Evolutionary conservation across 2,888 invertebrate species (phyloP).

Genomic region (Ormyrus rosae): DNA sequence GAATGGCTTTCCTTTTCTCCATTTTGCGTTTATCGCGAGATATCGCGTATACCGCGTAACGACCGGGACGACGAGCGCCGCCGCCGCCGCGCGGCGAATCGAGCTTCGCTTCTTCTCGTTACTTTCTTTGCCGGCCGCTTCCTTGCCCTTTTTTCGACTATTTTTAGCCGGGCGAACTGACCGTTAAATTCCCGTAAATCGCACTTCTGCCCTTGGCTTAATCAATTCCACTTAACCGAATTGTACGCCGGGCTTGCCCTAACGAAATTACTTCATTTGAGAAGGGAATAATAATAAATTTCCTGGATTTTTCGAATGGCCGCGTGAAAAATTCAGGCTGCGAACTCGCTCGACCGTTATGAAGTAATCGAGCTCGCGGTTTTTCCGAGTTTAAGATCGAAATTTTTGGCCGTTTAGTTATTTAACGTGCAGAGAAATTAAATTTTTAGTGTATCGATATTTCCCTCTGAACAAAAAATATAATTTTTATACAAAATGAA

Average conservation of each 20-base stretch:
- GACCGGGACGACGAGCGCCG: neutral
- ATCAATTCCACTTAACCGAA: constrained; percentile 50
- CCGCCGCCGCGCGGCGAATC: neutral
- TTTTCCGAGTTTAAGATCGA: too few relatives aligned
- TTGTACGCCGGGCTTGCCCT: constrained; percentile 1
- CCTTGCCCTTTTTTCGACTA: neutral
- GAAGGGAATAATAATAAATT: constrained; percentile 48
- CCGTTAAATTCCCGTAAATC: constrained; percentile 49
- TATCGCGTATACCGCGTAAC: constrained; percentile 41
- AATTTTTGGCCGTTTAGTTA: neutral
- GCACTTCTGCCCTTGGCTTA: constrained; percentile 36
- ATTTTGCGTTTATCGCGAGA: constrained; percentile 54
- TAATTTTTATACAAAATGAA: too few relatives aligned
- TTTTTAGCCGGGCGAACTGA: neutral
- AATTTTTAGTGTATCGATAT: too few relatives aligned
- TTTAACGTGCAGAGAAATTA: neutral
- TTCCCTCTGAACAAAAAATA: too few relatives aligned
- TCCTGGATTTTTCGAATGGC: constrained; percentile 4
- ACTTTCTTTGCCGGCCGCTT: neutral
- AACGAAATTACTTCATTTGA: constrained; percentile 47
- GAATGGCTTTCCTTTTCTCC: constrained; percentile 33
- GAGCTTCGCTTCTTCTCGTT: neutral
- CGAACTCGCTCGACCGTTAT: constrained; percentile 11
- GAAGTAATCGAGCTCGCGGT: constrained; percentile 14
- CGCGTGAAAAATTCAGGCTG: constrained; percentile 17